Percentiles rank a stretch among this genome's conserved stretches.
phyloP scores from a whole-genome alignment of 2,797 vertebrate genomes.

The Gadopsis bispinosus region DNA sequence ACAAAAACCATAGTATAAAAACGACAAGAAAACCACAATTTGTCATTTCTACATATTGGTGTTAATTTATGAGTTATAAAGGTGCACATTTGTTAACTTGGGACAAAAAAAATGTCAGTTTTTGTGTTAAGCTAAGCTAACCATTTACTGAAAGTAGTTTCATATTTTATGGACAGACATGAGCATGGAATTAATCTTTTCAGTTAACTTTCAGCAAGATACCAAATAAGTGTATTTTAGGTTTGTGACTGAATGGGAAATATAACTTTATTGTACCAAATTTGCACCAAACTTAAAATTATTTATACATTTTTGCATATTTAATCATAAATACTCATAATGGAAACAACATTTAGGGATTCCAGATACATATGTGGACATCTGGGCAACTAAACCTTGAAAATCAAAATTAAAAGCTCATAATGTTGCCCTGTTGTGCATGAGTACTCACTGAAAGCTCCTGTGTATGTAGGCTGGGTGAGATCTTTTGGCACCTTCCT shows the following conservation, averaged over 20 bases:
- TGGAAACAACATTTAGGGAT: not conserved
- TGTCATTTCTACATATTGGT: not conserved
- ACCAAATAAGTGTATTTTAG: not conserved
- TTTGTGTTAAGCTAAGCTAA: not conserved
- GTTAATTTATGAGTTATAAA: not conserved
- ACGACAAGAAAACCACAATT: not conserved
- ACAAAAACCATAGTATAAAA: not conserved
- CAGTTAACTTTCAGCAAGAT: not conserved
- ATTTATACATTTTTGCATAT: no score
- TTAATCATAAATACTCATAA: not conserved
- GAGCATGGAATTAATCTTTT: not conserved
- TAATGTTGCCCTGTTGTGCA: not conserved
- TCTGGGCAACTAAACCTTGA: not conserved
- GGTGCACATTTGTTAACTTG: not conserved
- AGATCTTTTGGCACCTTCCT: slow-evolving; percentile 99
- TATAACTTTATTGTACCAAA: not conserved
- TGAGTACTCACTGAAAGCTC: slow-evolving; percentile 96
- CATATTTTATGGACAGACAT: not conserved
- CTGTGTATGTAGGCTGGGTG: slow-evolving; percentile 98
- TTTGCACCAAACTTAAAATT: not conserved
- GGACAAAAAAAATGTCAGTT: not conserved
- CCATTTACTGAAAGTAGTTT: not conserved
- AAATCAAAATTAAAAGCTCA: not conserved
- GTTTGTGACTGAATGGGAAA: not conserved
- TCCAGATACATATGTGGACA: not conserved